Percentiles rank a stretch among this genome's conserved stretches.
Conservation (phyloP, 2,797 vertebrate genomes). For the Euthynnus affinis region DNA sequence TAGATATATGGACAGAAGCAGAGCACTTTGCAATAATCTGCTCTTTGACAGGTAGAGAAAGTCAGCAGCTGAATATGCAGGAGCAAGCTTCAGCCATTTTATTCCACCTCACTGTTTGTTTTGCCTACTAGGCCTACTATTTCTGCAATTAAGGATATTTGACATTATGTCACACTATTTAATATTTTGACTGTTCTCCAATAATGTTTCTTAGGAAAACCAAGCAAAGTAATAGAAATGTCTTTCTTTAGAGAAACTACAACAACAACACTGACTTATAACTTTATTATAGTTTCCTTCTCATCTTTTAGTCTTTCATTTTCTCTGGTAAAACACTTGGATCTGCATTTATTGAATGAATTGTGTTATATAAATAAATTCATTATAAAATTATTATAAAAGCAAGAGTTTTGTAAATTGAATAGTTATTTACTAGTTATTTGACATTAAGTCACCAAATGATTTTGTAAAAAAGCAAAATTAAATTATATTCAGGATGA, state of each 20-base stretch:
- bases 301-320: not conserved
- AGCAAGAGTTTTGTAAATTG: not conserved
- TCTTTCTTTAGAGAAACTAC: not conserved
- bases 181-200: not conserved
- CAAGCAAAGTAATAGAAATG: not conserved
- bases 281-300: not conserved
- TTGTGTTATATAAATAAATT: not conserved
- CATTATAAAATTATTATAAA: not conserved
- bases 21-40: conserved; percentile 12
- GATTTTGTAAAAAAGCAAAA: not conserved
- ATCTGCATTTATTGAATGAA: not conserved
- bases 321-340: not conserved
- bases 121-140: not conserved
- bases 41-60: conserved; percentile 11
- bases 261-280: not conserved
- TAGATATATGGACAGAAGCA: conserved; percentile 33
- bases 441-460: not conserved
- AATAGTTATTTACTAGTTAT: not conserved
- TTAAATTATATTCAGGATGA: not conserved
- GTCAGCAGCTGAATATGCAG: conserved; percentile 11
- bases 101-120: conserved; percentile 42
- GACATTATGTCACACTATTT: rapidly evolving
- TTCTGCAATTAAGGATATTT: not conserved
- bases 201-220: not conserved
- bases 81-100: conserved; percentile 16